Conservation (phyloP, 92 coral and sea anemone genomes). For the Phymanthus crucifer region DNA sequence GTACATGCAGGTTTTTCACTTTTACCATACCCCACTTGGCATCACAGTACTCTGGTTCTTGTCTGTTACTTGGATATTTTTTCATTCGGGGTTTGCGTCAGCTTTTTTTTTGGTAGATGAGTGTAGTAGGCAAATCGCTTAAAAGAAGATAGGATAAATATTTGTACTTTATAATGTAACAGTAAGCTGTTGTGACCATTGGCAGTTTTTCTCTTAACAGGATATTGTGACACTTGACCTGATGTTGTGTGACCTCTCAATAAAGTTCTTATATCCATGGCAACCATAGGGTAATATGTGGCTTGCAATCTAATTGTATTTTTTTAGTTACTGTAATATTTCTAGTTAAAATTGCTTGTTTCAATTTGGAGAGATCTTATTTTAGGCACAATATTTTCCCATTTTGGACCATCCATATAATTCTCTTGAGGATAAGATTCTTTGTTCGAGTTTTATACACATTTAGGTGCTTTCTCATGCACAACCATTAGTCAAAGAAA, state of each 20-base stretch:
- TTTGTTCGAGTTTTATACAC: no score
- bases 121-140: background rate
- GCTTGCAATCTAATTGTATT: slow-evolving; percentile 15
- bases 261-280: slow-evolving; percentile 37
- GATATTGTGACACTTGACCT: slow-evolving; percentile 15
- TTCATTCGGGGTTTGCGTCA: no score
- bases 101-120: background rate
- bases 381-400: no score
- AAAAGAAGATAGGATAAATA: background rate
- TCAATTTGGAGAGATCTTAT: no score
- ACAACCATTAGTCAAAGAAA: no score
- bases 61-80: no score
- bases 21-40: no score
- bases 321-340: background rate
- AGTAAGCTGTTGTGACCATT: slow-evolving; percentile 12
- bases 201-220: slow-evolving; percentile 47
- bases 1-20: no score
- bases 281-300: slow-evolving; percentile 34
- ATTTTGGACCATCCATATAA: no score
- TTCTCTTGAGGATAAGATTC: no score
- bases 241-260: slow-evolving; percentile 33
- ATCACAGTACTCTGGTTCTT: no score
- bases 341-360: background rate
- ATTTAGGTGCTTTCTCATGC: no score
- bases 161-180: background rate